Evolutionary conservation across 2,113 vertebrate genomes (phyloP).

Genomic region (Aegotheles bennettii): DNA sequence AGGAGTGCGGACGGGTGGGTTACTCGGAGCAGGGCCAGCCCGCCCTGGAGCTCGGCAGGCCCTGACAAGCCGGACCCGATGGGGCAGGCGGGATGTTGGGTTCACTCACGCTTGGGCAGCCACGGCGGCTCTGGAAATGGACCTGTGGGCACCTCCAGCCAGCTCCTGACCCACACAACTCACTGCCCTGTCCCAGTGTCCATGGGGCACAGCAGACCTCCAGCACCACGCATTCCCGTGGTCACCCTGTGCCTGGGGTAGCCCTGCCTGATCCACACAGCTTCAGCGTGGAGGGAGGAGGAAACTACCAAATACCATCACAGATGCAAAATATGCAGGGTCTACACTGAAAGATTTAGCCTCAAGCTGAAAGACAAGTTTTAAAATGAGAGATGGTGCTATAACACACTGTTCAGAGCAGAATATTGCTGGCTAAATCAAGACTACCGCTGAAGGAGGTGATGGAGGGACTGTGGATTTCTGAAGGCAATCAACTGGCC

Average conservation of each 20-base stretch:
- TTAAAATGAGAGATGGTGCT: background rate
- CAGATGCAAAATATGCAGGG: background rate
- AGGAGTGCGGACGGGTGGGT: too few species aligned
- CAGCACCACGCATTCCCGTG: background rate
- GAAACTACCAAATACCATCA: background rate
- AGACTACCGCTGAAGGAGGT: background rate
- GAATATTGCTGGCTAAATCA: rapidly evolving
- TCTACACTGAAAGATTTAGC: background rate
- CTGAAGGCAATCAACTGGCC: background rate
- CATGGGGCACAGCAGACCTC: too few species aligned
- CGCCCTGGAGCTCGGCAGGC: background rate
- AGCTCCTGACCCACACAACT: rapidly evolving
- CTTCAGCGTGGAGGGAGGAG: background rate
- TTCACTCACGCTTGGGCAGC: too few species aligned
- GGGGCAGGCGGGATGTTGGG: background rate
- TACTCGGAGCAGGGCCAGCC: background rate
- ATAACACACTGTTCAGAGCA: background rate
- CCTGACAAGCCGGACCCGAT: background rate
- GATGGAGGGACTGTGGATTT: background rate
- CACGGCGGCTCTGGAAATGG: background rate
- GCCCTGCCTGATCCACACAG: background rate
- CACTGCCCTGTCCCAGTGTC: background rate
- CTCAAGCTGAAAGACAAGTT: background rate
- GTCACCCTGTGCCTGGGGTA: background rate
- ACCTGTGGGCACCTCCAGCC: background rate